Evolutionary conservation across 2,888 invertebrate genomes (phyloP), one percentile per base, ranked within the genome.

Genomic region (Pelosia muscerda): DNA sequence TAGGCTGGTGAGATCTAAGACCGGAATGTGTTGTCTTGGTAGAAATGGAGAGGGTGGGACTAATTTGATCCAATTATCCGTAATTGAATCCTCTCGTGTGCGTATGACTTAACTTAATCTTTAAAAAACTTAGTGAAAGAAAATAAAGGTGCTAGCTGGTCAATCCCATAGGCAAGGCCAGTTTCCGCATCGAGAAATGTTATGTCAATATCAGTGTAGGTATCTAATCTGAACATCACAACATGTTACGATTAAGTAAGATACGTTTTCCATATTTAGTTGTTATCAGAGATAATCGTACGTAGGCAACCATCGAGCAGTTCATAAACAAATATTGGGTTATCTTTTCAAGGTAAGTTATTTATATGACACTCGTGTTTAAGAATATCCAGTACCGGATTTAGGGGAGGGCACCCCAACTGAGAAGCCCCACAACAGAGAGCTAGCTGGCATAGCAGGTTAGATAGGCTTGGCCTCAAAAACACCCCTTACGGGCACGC

Each of bases 261-360:
- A 53, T 53, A 62, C 49, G 61, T 62, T 53, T 53, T 22, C 53
- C 28, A 62, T 53, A 62, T 53, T 22, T 53, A 53, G 26, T 13
- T 49, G 28, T 63, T 76, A 74, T 77, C 72, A 9, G 0, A 34
- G 68, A 74, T 73, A 65, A 66, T 25, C 49, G 3, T 9, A 9
- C n/a, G 49, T n/a, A n/a, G 19, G 2, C 19, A 42, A 26, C 28
- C 26, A 58, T 31, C 25, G 19, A 31, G 58, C n/a, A 65, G 34
- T 49, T 31, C 58, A 59, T 54, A 59, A 65, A 31, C 53, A 59
- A 38, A 65, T 60, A 59, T 53, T 63, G n/a, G 55, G 59, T 54
- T 65, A 60, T 65, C 34, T 38, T 54, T 53, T 58, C 34, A 65
- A 65, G 65, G 65, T 19, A 25, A 31, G 1, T 38, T 26, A 34